phyloP scores from a whole-genome alignment of 2,888 invertebrate species.

The Aspidiotus destructor region DNA sequence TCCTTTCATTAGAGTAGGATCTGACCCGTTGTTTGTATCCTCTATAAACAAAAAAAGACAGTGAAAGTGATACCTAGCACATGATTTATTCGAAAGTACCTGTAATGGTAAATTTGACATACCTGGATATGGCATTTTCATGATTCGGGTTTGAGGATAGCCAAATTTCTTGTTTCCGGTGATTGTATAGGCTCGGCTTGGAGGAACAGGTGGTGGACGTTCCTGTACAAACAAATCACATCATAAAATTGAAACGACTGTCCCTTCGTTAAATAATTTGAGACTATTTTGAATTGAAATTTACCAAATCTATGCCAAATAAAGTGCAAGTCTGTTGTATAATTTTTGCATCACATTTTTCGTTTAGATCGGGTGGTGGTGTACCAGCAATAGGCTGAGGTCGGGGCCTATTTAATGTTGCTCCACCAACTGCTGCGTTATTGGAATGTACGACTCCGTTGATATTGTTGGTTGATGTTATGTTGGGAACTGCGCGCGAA shows the following conservation, averaged over 20 bases:
- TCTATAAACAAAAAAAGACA: conserved; percentile 40
- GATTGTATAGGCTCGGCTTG: conserved; percentile 81
- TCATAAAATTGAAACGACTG: not conserved
- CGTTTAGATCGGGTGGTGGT: conserved; percentile 72
- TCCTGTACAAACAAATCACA: conserved; percentile 49
- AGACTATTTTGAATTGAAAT: conserved; percentile 36
- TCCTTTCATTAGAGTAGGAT: conserved; percentile 62
- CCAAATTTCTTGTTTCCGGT: conserved; percentile 80
- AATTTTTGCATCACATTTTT: conserved; percentile 78
- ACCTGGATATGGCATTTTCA: conserved; percentile 81
- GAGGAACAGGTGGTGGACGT: conserved; percentile 83
- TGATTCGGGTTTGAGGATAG: conserved; percentile 83
- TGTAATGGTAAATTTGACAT: conserved; percentile 35
- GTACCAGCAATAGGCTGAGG: conserved; percentile 86
- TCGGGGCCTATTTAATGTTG: conserved; percentile 54
- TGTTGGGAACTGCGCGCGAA: conserved; percentile 11
- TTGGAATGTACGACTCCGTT: not conserved
- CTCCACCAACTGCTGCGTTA: conserved; percentile 34
- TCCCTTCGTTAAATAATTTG: not conserved
- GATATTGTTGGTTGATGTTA: conserved; percentile 7
- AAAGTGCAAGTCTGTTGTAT: conserved; percentile 83
- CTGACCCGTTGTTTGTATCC: conserved; percentile 44
- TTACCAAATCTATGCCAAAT: conserved; percentile 77
- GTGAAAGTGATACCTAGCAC: not conserved
- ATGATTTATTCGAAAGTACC: not conserved